phyloP scores from a whole-genome alignment of 1,140 invertebrate species.

The Dinoponera quadriceps region DNA sequence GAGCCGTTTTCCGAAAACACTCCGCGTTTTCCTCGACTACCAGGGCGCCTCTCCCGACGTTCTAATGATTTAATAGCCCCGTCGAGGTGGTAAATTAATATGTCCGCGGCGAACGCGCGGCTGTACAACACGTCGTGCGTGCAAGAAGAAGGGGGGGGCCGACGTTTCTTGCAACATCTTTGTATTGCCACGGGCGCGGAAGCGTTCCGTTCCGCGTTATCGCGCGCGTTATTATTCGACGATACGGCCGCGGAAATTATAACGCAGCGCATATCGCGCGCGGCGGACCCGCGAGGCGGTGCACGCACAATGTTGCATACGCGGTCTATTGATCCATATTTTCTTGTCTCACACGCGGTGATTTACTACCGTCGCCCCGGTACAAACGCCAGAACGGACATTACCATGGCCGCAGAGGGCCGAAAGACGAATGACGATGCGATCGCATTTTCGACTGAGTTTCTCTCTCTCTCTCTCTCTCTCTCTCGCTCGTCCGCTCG shows the following conservation, averaged over 20 bases:
- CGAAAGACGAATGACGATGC: slow-evolving; percentile 41
- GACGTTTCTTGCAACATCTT: slow-evolving; percentile 31
- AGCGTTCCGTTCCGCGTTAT: not conserved
- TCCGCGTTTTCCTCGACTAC: not conserved
- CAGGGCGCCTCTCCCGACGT: not conserved
- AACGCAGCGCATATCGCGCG: not conserved
- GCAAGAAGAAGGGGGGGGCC: slow-evolving; percentile 12
- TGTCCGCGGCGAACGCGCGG: not conserved
- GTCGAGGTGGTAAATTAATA: slow-evolving; percentile 19
- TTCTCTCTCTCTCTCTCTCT: too few species aligned
- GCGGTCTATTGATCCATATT: slow-evolving; percentile 52
- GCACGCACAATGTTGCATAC: slow-evolving; percentile 48
- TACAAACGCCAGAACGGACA: slow-evolving; percentile 2
- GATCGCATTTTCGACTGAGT: slow-evolving; percentile 9
- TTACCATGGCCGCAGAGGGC: slow-evolving; percentile 26
- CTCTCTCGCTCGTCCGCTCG: too few species aligned
- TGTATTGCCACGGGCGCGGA: slow-evolving; percentile 7
- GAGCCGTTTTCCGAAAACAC: slow-evolving; percentile 13
- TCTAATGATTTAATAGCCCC: slow-evolving; percentile 28
- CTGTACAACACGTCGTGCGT: not conserved
- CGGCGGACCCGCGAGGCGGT: slow-evolving; percentile 3
- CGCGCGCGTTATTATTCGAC: slow-evolving; percentile 21
- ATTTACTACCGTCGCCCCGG: slow-evolving; percentile 28
- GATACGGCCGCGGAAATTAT: slow-evolving; percentile 46
- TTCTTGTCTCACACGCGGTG: slow-evolving; percentile 44